Base-by-base conservation (phyloP, 2,113 vertebrate genomes). In the Hippocampus comes region DNA sequence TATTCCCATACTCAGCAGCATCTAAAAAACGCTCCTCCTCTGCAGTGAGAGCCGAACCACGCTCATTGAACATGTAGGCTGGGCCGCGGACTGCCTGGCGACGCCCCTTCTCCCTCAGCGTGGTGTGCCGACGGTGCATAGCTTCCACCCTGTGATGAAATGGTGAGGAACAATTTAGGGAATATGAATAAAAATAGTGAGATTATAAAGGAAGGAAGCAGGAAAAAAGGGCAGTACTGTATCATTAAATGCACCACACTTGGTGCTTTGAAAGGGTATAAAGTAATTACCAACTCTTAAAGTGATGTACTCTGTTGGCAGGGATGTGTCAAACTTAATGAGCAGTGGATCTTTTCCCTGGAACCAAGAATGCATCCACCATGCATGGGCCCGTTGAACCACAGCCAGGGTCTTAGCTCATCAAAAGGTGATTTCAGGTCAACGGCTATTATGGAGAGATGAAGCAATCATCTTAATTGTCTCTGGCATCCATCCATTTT, bases 51-150 rank as follows among this genome's bases (percentile, higher is more conserved):
- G 94, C 93, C 17, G 95, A 95, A 74, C 96, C 97, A 5, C 95
- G 96, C 85, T 97, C 97, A 0, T 96, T 98, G 90, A 99, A 99
- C 97, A 99, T 98, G 88, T 99, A 99, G 72, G 97, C 96, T 0
- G 97, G 97, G 71, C 97, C 96, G 0, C 96, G 92, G 77, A 94
- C 94, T 67, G 97, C 96, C 92, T 99, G 97, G 49, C 97, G 94
- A 67, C 97, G 94, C 74, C 97, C 97, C 88, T 99, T 98, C 86
- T 98, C 96, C 70, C 96, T 91, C 63, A 97, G 87, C 4, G 96
- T 98, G 1, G 95, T 96, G 90, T 98, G 96, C 46, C 96, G 90
- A 49, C 96, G 94, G 79, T 97, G 95, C 96, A 97, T 99, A 89
- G 80, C 93, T 87, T 92, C 92, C 73, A 84, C 85, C 76, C 90